These are phyloP conservation scores for Lepus oiostolus DNA, from an alignment of 2,797 vertebrate genomes.

Conservation along the genomic window DNA sequence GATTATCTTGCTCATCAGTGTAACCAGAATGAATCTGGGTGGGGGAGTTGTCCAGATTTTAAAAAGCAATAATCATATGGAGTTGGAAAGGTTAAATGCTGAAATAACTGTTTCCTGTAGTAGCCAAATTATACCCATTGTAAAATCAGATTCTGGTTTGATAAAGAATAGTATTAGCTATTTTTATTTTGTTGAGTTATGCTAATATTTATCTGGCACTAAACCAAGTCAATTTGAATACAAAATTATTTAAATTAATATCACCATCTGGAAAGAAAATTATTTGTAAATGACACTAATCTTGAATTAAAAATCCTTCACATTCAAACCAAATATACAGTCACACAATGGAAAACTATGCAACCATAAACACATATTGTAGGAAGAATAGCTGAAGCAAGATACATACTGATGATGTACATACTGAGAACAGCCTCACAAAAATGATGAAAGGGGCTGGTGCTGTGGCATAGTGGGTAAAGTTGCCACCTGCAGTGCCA, in stretches of 20 bases:
- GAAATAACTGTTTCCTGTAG: constrained; percentile 74
- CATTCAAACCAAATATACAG: not conserved
- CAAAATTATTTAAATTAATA: constrained; percentile 70
- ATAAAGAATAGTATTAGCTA: constrained; percentile 76
- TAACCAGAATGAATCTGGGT: constrained; percentile 14
- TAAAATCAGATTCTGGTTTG: constrained; percentile 70
- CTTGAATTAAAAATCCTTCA: constrained; percentile 67
- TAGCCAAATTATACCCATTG: constrained; percentile 61
- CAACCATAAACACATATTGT: not conserved
- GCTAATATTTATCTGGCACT: constrained; percentile 75
- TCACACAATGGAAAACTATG: constrained; percentile 13
- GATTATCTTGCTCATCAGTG: not conserved
- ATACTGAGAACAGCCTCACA: not conserved
- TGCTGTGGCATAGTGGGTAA: no score
- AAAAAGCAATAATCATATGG: constrained; percentile 62
- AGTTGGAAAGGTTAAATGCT: constrained; percentile 64
- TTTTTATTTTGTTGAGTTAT: constrained; percentile 77
- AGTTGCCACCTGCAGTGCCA: no score
- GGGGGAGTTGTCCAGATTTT: not conserved
- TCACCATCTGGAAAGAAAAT: constrained; percentile 74
- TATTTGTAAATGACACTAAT: constrained; percentile 61
- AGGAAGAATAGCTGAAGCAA: constrained; percentile 17
- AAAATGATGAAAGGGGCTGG: not conserved
- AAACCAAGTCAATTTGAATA: constrained; percentile 72
- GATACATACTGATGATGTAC: not conserved